These are phyloP conservation scores for Myotis yumanensis DNA, from an alignment of 2,113 vertebrate species.

Conservation along the genomic window DNA sequence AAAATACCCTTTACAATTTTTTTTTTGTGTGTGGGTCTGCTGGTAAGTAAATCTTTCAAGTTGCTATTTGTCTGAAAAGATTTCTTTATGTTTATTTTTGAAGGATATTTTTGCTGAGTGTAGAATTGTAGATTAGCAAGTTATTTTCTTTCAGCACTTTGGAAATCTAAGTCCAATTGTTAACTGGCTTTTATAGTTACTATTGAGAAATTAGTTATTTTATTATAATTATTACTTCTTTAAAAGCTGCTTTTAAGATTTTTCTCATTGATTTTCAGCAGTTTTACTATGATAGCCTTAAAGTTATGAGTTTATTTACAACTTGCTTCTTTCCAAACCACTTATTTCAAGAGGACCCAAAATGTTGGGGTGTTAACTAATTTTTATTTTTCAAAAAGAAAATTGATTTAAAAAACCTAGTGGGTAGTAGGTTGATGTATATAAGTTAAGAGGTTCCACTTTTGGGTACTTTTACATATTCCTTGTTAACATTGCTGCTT, in stretches of 20 bases:
- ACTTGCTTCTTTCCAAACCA: slow-evolving; percentile 11
- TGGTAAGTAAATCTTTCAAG: background rate
- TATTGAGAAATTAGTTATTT: slow-evolving; percentile 19
- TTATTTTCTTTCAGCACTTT: background rate
- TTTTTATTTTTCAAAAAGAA: slow-evolving; percentile 13
- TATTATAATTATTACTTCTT: background rate
- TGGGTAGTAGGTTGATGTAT: background rate
- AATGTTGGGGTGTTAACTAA: background rate
- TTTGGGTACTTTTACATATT: background rate
- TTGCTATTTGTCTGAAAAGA: slow-evolving; percentile 30
- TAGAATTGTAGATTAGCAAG: slow-evolving; percentile 47
- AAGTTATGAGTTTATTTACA: slow-evolving; percentile 23
- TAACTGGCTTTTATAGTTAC: background rate
- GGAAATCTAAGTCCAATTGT: background rate
- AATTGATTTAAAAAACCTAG: background rate
- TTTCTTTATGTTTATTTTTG: background rate
- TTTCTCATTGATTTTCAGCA: slow-evolving; percentile 35
- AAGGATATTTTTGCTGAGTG: slow-evolving; percentile 55
- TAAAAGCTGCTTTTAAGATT: background rate
- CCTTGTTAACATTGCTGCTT: background rate
- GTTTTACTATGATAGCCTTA: slow-evolving; percentile 22
- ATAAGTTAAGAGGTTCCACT: background rate
- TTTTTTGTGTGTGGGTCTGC: background rate
- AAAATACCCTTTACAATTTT: background rate
- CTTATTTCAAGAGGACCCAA: background rate